A percentile compares a stretch with the other conserved stretches of the same genome.
Conservation (phyloP, 2,113 vertebrate genomes). For the Hylia prasina region DNA sequence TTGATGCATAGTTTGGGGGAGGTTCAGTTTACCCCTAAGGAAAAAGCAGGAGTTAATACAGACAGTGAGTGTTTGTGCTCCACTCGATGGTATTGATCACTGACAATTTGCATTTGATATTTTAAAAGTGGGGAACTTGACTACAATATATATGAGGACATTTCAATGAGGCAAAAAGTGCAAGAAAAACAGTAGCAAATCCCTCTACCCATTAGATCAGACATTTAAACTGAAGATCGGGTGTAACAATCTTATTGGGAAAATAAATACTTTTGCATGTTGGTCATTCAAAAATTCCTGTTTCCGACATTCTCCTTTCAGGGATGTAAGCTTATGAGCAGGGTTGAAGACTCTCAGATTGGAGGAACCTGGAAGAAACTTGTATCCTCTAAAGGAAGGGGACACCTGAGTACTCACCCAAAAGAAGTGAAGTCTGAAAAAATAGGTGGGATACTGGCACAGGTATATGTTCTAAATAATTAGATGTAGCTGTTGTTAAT, state of each 20-base stretch:
- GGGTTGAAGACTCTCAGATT: neutral
- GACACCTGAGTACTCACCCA: neutral
- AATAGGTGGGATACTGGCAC: neutral
- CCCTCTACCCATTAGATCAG: neutral
- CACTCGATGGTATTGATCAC: neutral
- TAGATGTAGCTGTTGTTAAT: neutral
- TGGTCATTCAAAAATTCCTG: neutral
- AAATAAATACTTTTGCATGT: neutral
- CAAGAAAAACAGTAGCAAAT: neutral
- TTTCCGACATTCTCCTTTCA: neutral
- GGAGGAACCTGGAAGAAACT: neutral
- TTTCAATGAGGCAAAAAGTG: neutral
- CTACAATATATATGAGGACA: neutral
- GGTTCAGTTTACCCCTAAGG: conserved; percentile 28
- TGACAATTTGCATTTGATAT: neutral
- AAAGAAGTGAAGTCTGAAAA: neutral
- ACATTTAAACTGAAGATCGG: neutral
- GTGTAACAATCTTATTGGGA: neutral
- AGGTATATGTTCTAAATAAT: neutral
- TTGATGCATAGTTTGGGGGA: conserved; percentile 38
- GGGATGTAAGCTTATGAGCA: neutral
- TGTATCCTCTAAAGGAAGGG: neutral
- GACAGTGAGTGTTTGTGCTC: neutral
- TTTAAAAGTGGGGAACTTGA: neutral
- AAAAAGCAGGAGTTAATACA: conserved; percentile 49